Evolutionary conservation across 2,113 vertebrate species (phyloP), one percentile per base, ranked within the genome.

Genomic region (Oriolus oriolus): DNA sequence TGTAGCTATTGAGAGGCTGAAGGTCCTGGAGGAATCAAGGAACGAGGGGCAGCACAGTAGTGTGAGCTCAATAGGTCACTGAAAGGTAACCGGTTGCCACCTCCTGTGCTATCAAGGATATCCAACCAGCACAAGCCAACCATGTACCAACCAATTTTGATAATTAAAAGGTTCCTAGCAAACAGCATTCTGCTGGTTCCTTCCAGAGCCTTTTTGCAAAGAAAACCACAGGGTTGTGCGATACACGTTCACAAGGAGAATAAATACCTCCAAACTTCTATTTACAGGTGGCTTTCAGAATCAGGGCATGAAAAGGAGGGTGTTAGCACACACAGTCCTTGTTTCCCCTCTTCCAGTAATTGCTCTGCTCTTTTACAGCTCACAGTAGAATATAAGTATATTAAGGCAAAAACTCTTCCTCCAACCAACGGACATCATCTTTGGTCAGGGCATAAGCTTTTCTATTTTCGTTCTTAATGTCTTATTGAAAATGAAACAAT

Each of bases 11-110:
- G 1, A 60, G 57, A 60, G 22, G 57, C 27, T 86, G 37, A 54
- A 84, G 73, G 52, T 31, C 65, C 33, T 70, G 73, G 6, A 61
- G 31, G n/a, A 82, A 47, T 31, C 27, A 26, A 68, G 45, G 28
- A 70, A 11, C 27, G 21, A 69, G 27, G 23, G 2, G 1, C 28
- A 70, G 16, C 1, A 1, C 1, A 5, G 39, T 21, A 22, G 5
- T 8, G 17, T 31, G 47, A 41, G 28, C 57, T 57, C n/a, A 33
- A 20, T 0, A 10, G 24, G 57, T 37, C 59, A 42, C 50, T 3
- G 8, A 52, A 69, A 64, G 24, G 63, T 31, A 65, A 3, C 37
- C 0, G 0, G 4, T 41, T 44, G 16, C 47, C 65, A 68, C 27
- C 21, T 53, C 6, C 57, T 47, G 37, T 21, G 37, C 57, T 60